Evolutionary conservation across 1,140 invertebrate species (phyloP), one percentile per base, ranked within the genome.

Genomic region (Aphelenchoides besseyi): DNA sequence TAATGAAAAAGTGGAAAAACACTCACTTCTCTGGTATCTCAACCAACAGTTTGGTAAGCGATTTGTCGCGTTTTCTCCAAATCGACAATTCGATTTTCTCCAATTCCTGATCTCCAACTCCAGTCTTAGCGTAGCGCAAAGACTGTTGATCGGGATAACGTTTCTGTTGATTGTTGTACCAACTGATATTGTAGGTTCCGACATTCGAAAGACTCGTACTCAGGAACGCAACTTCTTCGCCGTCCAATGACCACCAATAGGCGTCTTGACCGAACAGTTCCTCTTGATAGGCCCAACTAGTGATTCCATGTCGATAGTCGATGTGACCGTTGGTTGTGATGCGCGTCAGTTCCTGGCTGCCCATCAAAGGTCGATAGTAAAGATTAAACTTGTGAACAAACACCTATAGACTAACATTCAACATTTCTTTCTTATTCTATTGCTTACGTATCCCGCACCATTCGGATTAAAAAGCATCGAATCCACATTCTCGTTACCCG

Each of bases 231-330:
- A 83, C 26, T 9, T 70, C 48, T 36, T 77, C 26, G 9, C 83
- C 82, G 52, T 67, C 52, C 18, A 54, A 36, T 23, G 83, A 77
- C 81, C 81, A 83, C 81, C 81, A 85, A 12, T 82, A n/a, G 2
- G 81, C 79, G 35, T 82, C 59, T 23, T 59, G 69, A 78, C 32
- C 68, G 67, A 36, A 80, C 70, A 53, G 81, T 78, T 83, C 82
- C 53, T 83, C 82, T 62, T 84, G 76, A 57, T 84, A 85, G 9
- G 81, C 37, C 82, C 82, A 83, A 73, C 82, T 78, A n/a, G 84
- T 73, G 26, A 82, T 41, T 37, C 77, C 77, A 72, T 82, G 33
- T 70, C 67, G 30, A 69, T 52, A 67, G 26, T 71, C 12, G 35
- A 63, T 28, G 59, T 62, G 48, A 18, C 74, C 74, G 29, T 76